phyloP scores from a whole-genome alignment of 2,113 vertebrate species.

The Rissa tridactyla region DNA sequence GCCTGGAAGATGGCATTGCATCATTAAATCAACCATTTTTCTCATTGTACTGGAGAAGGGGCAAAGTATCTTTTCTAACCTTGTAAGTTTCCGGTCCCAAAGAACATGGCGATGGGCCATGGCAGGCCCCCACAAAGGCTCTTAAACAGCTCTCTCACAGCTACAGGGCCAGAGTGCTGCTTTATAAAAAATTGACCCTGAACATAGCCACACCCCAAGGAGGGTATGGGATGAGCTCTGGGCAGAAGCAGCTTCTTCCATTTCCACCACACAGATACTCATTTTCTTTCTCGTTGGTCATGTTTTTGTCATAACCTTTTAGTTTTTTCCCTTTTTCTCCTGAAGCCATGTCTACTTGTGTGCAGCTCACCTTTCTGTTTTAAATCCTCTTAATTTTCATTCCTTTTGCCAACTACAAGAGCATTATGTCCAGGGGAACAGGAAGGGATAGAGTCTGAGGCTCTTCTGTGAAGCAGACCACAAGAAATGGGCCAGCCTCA shows the following conservation, averaged over 20 bases:
- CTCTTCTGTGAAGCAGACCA: not conserved
- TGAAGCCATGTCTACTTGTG: not conserved
- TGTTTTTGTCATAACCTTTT: not conserved
- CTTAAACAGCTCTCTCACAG: not conserved
- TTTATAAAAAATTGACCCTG: not conserved
- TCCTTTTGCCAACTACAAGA: not conserved
- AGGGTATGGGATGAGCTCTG: accelerated
- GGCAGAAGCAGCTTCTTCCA: not conserved
- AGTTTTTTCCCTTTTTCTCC: not conserved
- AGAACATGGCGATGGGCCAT: not conserved
- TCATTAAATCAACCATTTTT: not conserved
- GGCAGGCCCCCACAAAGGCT: not conserved
- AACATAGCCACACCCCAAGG: not conserved
- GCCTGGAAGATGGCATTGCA: not conserved
- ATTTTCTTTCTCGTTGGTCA: not conserved
- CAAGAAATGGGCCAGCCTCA: not conserved
- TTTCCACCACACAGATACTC: not conserved
- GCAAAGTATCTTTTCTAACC: not conserved
- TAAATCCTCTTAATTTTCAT: not conserved
- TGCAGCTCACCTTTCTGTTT: not conserved
- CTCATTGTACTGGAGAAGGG: not conserved
- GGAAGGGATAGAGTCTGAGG: not conserved
- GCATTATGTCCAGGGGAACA: not conserved
- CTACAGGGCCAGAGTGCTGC: not conserved
- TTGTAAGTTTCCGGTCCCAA: not conserved